Evolutionary conservation across 1,140 invertebrate genomes (phyloP).

Genomic region (Alviniconcha marisindica): DNA sequence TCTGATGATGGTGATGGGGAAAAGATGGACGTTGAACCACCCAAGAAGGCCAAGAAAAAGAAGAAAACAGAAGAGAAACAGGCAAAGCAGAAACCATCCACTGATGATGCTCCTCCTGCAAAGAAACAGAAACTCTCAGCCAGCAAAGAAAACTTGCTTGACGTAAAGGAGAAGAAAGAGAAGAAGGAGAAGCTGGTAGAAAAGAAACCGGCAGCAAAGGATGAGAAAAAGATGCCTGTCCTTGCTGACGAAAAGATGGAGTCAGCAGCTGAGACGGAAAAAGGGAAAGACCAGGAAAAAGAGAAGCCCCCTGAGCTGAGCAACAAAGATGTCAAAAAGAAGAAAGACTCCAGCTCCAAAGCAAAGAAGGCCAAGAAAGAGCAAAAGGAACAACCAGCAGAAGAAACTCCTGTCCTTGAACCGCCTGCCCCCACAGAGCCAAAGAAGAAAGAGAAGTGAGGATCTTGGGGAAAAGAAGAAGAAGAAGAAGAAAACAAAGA

Average conservation of each 20-base stretch:
- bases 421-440: constrained; percentile 23
- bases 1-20: constrained; percentile 49
- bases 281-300: constrained; percentile 19
- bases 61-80: constrained; percentile 44
- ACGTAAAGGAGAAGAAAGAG: constrained; percentile 38
- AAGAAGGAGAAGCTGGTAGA: constrained; percentile 32
- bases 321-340: constrained; percentile 47
- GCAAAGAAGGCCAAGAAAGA: constrained; percentile 28
- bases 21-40: constrained; percentile 34
- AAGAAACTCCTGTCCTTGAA: constrained; percentile 4
- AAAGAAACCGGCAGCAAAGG: constrained; percentile 31
- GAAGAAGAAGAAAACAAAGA: constrained; percentile 28
- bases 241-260: constrained; percentile 15
- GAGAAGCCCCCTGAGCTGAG: neutral
- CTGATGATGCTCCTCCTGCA: constrained; percentile 8
- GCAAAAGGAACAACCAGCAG: constrained; percentile 13
- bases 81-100: constrained; percentile 29
- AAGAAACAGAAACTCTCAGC: constrained; percentile 42
- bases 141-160: constrained; percentile 14
- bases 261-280: neutral
- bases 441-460: constrained; percentile 37
- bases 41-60: constrained; percentile 54
- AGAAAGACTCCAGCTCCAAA: constrained; percentile 43
- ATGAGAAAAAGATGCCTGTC: constrained; percentile 30
- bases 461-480: constrained; percentile 3